Base-by-base conservation (phyloP, 2,888 invertebrate genomes). In the Thera britannica region DNA sequence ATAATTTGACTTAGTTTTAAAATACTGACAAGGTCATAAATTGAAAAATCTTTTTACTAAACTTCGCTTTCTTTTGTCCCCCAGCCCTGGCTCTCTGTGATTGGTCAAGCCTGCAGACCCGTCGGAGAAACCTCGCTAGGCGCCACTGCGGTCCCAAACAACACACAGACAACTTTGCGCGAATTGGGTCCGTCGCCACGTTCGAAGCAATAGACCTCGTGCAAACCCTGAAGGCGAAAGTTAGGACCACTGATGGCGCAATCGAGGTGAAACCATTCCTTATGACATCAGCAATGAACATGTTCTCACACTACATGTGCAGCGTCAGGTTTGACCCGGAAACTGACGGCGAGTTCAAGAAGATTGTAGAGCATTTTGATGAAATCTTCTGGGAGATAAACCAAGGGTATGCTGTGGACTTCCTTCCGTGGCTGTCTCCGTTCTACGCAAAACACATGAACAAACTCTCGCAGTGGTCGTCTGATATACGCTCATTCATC, bases 371-470 rank as follows among this genome's bases (percentile, higher is more conserved):
- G 36, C 95, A 94, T 67, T 98, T 98, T 83, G 98, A 98, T 78
- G 96, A 97, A 77, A 97, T 98, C 61, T 98, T 98, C 90, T 97
- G 97, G 96, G 98, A 98, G 82, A 97, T 98, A 72, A 98, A 98
- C 85, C 97, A 97, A 79, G 97, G 97, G 0, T 97, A 97, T 83
- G 97, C 97, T 0, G 95, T 98, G 0, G 98, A 98, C 79, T 98
- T 98, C 79, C 81, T 98, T 35, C 98, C 98, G 0, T 97, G 97
- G 96, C 85, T 98, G 0, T 90, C 95, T 0, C 97, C 97, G 0
- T 95, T 97, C 69, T 97, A 97, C 84, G 89, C 89, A 2, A 91
- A 93, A 2, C 96, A 97, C 78, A 95, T 97, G 90, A 93, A 95
- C 2, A 96, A 95, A 74, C 89, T 97, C 4, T 94, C 95, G 0